Evolutionary conservation across 2,888 invertebrate genomes (phyloP), one percentile per base, ranked within the genome.

Genomic region (Smittia aterrima): DNA sequence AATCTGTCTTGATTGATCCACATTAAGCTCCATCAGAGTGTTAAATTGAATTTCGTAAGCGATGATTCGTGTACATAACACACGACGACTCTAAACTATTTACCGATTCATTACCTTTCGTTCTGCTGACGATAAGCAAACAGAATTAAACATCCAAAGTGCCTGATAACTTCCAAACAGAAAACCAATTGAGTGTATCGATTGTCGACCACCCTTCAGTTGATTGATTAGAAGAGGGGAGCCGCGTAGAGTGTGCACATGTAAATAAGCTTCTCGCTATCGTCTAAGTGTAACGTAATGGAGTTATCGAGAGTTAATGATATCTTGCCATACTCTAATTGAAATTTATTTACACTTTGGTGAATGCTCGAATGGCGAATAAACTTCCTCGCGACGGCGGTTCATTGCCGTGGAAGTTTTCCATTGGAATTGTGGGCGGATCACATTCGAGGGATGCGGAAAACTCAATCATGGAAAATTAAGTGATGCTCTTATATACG

Each of bases 21-120:
- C 9, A 58, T 58, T 58, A 58, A 58, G n/a, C 58, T 54, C 27
- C 25, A 27, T 25, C 32, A 41, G 11, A 70, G 53, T 47, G 70
- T 53, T 47, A 71, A 71, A 71, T 71, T 71, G 18, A 71, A 71
- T 71, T 54, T 32, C 27, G 25, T 71, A 54, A 71, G 47, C 47
- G 40, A 53, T 54, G n/a, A n/a, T n/a, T n/a, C n/a, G n/a, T n/a
- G 22, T n/a, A 22, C n/a, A 47, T 41, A 27, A 53, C 41, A 22
- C 58, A 22, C 22, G 58, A 18, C 58, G 58, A 58, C 13, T 47
- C 18, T 58, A 58, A 64, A 24, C 62, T 72, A 72, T 72, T 72
- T 72, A 62, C 72, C 32, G 38, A 72, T 58, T 62, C 58, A 72
- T 72, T 72, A 38, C 38, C 22, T 72, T 40, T 54, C 16, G 64